Conservation (phyloP, 1,140 invertebrate genomes). For the Dreissena polymorpha region DNA sequence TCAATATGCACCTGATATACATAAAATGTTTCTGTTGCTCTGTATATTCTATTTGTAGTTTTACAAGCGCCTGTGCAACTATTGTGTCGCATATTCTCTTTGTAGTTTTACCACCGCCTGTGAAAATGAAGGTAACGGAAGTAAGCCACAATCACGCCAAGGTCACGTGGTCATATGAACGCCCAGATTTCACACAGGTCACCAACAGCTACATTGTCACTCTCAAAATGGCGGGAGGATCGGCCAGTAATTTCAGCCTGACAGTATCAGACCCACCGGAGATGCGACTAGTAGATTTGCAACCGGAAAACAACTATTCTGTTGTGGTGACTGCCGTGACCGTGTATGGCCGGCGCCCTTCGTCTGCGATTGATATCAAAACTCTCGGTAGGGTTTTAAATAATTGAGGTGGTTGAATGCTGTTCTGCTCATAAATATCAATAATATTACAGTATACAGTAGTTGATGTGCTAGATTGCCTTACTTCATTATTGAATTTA, state of each 20-base stretch:
- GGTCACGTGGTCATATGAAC: slow-evolving; percentile 20
- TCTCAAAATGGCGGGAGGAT: neutral
- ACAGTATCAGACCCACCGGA: neutral
- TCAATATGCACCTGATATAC: too few species aligned
- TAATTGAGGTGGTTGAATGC: too few species aligned
- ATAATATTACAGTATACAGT: too few species aligned
- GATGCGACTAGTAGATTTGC: neutral
- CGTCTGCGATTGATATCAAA: neutral
- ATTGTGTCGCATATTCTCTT: neutral
- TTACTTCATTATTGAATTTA: too few species aligned
- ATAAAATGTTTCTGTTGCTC: too few species aligned
- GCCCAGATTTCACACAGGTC: slow-evolving; percentile 17
- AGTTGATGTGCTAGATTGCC: too few species aligned
- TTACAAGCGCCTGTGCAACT: too few species aligned
- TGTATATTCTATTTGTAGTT: too few species aligned
- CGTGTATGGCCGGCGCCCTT: neutral
- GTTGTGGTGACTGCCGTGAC: neutral
- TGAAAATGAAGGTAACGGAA: neutral
- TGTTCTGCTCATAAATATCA: too few species aligned
- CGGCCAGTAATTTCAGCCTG: neutral
- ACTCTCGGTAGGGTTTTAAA: neutral
- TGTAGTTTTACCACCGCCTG: slow-evolving; percentile 36
- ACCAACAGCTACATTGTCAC: slow-evolving; percentile 13
- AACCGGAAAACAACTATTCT: neutral
- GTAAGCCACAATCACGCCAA: neutral